A percentile compares a stretch with the other conserved stretches of the same genome.
Evolutionary conservation across 2,797 vertebrate species (phyloP).

Genomic region (Scarus forsteni): DNA sequence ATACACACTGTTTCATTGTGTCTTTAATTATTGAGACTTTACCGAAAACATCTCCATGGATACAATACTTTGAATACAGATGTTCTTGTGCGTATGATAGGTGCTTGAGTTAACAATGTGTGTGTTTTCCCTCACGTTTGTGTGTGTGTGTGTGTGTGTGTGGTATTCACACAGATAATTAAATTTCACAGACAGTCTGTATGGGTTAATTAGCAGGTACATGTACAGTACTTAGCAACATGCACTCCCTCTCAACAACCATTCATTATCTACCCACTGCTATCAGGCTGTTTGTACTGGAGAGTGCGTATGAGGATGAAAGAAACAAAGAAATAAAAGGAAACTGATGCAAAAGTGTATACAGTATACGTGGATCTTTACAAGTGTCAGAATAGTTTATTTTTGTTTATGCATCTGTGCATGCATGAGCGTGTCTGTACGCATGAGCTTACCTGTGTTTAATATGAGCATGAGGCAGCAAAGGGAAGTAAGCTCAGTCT

Average conservation of each 20-base stretch:
- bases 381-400: slow-evolving; percentile 9
- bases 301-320: slow-evolving; percentile 19
- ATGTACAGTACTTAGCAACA: slow-evolving; percentile 68
- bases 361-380: slow-evolving; percentile 22
- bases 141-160: slow-evolving; percentile 26
- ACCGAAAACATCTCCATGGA: slow-evolving; percentile 68
- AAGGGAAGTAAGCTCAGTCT: slow-evolving; percentile 59
- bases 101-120: slow-evolving; percentile 7
- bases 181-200: slow-evolving; percentile 59
- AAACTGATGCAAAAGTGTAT: slow-evolving; percentile 18
- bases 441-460: too few relatives aligned
- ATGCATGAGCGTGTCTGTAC: slow-evolving; percentile 12
- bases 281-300: slow-evolving; percentile 15
- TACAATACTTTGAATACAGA: slow-evolving; percentile 53
- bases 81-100: slow-evolving; percentile 24
- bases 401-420: neutral
- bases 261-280: slow-evolving; percentile 72
- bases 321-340: neutral
- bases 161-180: slow-evolving; percentile 41
- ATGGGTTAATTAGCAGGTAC: slow-evolving; percentile 70
- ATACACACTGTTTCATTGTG: slow-evolving; percentile 40
- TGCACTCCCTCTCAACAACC: slow-evolving; percentile 67
- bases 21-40: slow-evolving; percentile 54
- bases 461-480: too few relatives aligned
- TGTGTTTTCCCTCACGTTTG: slow-evolving; percentile 2